These are phyloP conservation scores for Schizaphis graminum DNA, from an alignment of 2,888 invertebrate species.

Conservation along the genomic window DNA sequence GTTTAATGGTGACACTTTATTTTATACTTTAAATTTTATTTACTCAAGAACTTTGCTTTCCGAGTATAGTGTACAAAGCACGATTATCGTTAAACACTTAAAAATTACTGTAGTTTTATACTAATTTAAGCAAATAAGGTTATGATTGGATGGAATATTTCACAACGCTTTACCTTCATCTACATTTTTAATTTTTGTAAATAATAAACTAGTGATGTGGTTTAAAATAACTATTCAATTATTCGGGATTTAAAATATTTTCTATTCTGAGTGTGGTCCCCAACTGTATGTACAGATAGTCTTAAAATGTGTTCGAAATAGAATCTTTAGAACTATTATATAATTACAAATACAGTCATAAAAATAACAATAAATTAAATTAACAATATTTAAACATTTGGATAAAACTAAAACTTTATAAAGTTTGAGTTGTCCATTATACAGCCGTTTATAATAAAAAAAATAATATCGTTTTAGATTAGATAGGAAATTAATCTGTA, in stretches of 20 bases:
- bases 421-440: background rate
- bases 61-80: background rate
- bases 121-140: background rate
- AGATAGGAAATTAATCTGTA: no score
- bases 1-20: background rate
- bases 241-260: background rate
- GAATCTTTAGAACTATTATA: background rate
- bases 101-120: background rate
- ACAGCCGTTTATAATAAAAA: background rate
- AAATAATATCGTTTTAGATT: background rate
- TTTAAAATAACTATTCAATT: no score
- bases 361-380: background rate
- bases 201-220: background rate
- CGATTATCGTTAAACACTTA: background rate
- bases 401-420: background rate
- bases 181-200: background rate
- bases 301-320: background rate
- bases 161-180: background rate
- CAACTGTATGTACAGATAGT: no score
- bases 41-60: background rate
- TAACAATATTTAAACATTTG: background rate
- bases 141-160: background rate
- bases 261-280: background rate
- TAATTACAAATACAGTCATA: background rate
- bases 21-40: background rate